Conservation (phyloP, 2,797 vertebrate genomes). For the Clarias platycephalus region DNA sequence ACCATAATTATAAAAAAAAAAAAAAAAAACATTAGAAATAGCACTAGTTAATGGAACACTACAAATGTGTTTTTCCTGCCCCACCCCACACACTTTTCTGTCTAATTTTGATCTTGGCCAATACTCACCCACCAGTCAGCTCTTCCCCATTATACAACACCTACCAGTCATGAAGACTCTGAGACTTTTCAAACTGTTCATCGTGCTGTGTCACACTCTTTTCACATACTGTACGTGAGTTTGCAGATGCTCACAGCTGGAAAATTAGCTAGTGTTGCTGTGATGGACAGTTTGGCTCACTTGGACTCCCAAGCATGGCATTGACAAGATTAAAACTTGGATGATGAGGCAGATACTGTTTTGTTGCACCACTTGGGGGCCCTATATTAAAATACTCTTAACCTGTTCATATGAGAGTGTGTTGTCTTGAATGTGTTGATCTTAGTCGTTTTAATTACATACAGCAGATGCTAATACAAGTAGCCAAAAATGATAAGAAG, state of each 20-base stretch:
- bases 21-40: background rate
- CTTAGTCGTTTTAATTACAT: background rate
- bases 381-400: background rate
- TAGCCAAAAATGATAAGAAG: background rate
- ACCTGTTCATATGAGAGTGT: background rate
- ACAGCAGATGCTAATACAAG: background rate
- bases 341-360: background rate
- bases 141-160: background rate
- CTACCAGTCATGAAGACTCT: background rate
- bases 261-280: background rate
- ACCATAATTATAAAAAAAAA: background rate
- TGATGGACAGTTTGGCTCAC: background rate
- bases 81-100: background rate
- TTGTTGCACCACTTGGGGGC: background rate
- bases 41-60: background rate
- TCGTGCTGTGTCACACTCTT: background rate
- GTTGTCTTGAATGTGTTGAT: background rate
- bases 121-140: background rate
- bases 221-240: background rate
- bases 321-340: background rate
- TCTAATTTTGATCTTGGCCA: background rate
- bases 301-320: background rate
- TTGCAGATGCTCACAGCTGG: background rate
- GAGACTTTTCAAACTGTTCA: background rate
- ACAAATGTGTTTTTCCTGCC: background rate